A percentile compares a stretch with the other conserved stretches of the same genome.
These are phyloP conservation scores for Calosoma granatense DNA, from an alignment of 1,140 invertebrate genomes.

Conservation along the genomic window DNA sequence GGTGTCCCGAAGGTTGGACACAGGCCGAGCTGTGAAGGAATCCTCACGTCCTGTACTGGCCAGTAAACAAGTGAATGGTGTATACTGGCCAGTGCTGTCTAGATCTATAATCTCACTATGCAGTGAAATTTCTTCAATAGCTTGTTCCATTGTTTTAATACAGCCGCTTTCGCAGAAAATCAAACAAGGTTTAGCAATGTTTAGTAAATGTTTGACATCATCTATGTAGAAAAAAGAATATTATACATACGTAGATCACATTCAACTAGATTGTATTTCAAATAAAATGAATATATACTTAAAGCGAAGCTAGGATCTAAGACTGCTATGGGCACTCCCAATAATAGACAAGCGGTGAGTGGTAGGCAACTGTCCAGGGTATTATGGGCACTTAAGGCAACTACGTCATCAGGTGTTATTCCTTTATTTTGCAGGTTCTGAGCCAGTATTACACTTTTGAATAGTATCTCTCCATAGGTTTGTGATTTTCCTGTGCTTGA, in stretches of 20 bases:
- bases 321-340: constrained; percentile 24
- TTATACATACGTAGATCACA: constrained; percentile 9
- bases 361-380: constrained; percentile 37
- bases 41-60: background rate
- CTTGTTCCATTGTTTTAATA: constrained; percentile 3
- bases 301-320: constrained; percentile 7
- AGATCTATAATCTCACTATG: constrained; percentile 10
- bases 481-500: constrained; percentile 33
- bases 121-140: background rate
- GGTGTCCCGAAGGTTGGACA: constrained; percentile 24
- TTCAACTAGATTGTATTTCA: background rate
- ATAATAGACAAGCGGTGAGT: constrained; percentile 34
- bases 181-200: constrained; percentile 11
- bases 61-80: constrained; percentile 13
- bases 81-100: constrained; percentile 6
- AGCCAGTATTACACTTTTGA: constrained; percentile 33
- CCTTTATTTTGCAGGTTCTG: constrained; percentile 32
- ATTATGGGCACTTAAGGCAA: constrained; percentile 36
- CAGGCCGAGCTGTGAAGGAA: constrained; percentile 8
- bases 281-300: constrained; percentile 3
- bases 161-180: constrained; percentile 10
- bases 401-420: constrained; percentile 32
- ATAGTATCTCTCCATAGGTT: constrained; percentile 30
- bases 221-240: background rate
- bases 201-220: constrained; percentile 11